A percentile compares a stretch with the other conserved stretches of the same genome.
These are phyloP conservation scores for Echeneis naucrates DNA, from an alignment of 2,797 vertebrate genomes.

Conservation along the genomic window DNA sequence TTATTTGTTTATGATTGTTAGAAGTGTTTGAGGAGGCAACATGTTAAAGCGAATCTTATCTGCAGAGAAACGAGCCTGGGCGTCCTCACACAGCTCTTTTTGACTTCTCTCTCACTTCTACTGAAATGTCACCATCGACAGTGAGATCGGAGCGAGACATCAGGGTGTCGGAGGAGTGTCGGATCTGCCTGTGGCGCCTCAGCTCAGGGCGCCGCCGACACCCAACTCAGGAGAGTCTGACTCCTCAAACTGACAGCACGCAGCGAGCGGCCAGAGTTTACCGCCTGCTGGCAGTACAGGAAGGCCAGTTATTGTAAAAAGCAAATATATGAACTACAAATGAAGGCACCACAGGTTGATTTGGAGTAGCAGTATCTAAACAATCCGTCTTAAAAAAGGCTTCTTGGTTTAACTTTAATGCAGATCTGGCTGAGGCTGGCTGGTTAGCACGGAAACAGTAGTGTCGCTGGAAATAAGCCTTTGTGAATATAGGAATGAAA, in stretches of 20 bases:
- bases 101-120: neutral
- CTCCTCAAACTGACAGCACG: constrained; percentile 49
- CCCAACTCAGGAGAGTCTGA: constrained; percentile 28
- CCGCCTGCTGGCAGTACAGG: constrained; percentile 42
- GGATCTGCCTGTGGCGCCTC: constrained; percentile 28
- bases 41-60: neutral
- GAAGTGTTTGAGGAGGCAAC: neutral
- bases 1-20: too few relatives aligned
- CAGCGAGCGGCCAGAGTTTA: constrained; percentile 39
- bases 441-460: too few relatives aligned
- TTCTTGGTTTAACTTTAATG: too few relatives aligned
- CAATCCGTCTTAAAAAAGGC: neutral
- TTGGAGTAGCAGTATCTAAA: neutral
- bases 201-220: constrained; percentile 23
- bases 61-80: neutral
- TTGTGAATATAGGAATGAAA: too few relatives aligned
- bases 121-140: neutral
- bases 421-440: too few relatives aligned
- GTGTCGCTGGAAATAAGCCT: too few relatives aligned
- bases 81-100: neutral
- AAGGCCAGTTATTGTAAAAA: neutral
- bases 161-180: constrained; percentile 13
- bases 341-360: too few relatives aligned
- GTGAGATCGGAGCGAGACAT: neutral
- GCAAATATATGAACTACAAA: too few relatives aligned